Percentiles rank a stretch among this genome's conserved stretches.
Conservation (phyloP, 2,888 invertebrate species). For the Drosophila melanosoma region DNA sequence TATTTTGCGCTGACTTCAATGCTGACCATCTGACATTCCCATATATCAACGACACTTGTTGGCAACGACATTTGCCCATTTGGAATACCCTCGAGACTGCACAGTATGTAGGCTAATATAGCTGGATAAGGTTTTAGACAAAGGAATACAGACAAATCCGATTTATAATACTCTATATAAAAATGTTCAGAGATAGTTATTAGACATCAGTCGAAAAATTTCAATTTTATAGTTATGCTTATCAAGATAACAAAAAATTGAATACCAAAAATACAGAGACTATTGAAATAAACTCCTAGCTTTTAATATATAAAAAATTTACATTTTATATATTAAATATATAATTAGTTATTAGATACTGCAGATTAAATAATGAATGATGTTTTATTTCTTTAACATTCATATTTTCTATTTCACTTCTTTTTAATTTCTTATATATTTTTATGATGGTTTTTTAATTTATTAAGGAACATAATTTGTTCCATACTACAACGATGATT, state of each 20-base stretch:
- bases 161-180: not conserved
- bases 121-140: not conserved
- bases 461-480: too few relatives aligned
- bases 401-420: too few relatives aligned
- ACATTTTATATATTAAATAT: too few relatives aligned
- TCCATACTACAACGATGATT: too few relatives aligned
- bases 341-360: too few relatives aligned
- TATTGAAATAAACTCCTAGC: not conserved
- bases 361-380: too few relatives aligned
- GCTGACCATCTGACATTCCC: slow-evolving; percentile 49
- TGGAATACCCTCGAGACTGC: slow-evolving; percentile 14
- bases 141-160: not conserved
- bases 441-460: too few relatives aligned
- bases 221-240: not conserved
- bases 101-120: not conserved
- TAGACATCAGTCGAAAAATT: not conserved
- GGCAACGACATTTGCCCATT: slow-evolving; percentile 26
- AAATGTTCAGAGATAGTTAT: not conserved
- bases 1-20: slow-evolving; percentile 55
- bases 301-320: too few relatives aligned
- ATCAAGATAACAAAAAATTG: not conserved
- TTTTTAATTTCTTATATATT: too few relatives aligned
- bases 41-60: slow-evolving; percentile 62
- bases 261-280: not conserved
- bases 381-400: too few relatives aligned